Evolutionary conservation across 2,888 invertebrate species (phyloP), one percentile per base, ranked within the genome.

Genomic region (Abrostola tripartita): DNA sequence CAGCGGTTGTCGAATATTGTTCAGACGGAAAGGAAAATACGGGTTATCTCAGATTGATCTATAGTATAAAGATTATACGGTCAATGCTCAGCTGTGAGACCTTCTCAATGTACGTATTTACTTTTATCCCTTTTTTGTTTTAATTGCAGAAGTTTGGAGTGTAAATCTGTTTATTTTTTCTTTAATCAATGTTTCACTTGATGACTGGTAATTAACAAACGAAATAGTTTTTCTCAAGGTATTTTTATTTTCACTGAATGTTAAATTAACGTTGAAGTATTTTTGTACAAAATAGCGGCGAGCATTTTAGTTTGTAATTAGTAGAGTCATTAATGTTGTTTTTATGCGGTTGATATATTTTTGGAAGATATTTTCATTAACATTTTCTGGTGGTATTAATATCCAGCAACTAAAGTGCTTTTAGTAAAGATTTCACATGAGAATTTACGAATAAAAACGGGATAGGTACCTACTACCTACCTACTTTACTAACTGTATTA

Each of bases 261-360:
- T 53, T 65, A 67, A 67, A 70, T 54, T 61, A 37, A 61, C 8
- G 36, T 42, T 37, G 37, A 60, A 64, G 24, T 51, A 60, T 76
- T 58, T 55, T 53, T 36, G 52, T 54, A 35, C 10, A 65, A 61
- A 68, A 64, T 37, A 6, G 37, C 49, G 50, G 10, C 14, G 49
- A 63, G 56, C 35, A 44, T 55, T 71, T 62, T 59, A 60, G 54
- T 64, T 63, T 35, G 51, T 54, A 74, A 77, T 76, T 71, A 74
- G 64, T 52, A 54, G 41, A 72, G 56, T 57, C 49, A 65, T 65
- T 68, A 59, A 63, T 62, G 42, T 62, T 38, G 49, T 67, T 68
- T 71, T 57, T 61, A 24, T 40, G 5, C 11, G 9, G 14, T 12
- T 1, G 6, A 11, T 49, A 52, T 55, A 41, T 58, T 12, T 56